Percentiles rank a stretch among this genome's conserved stretches.
Conservation (phyloP, 1,140 invertebrate genomes). For the Trichonephila clavipes region DNA sequence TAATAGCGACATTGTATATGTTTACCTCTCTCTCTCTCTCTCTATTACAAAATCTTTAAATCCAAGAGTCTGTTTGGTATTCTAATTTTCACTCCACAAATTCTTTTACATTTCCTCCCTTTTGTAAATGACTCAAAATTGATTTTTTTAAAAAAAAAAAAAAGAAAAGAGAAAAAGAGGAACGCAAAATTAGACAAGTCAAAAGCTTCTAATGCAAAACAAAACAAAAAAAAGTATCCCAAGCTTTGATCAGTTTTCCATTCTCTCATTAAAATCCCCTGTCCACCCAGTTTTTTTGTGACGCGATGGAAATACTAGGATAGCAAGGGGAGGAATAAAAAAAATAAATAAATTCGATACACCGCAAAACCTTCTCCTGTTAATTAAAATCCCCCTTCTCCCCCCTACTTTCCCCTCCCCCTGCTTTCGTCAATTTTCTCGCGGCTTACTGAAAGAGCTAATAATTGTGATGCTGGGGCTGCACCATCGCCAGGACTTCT, state of each 20-base stretch:
- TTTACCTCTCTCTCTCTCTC: too few relatives aligned
- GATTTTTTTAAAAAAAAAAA: too few relatives aligned
- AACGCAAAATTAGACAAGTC: slow-evolving; percentile 1
- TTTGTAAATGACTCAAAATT: background rate
- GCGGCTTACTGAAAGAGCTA: background rate
- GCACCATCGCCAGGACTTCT: background rate
- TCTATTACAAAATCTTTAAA: too few relatives aligned
- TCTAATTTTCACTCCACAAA: too few relatives aligned
- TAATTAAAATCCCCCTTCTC: slow-evolving; percentile 20
- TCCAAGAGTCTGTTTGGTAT: too few relatives aligned
- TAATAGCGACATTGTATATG: too few relatives aligned
- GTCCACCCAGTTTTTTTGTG: background rate
- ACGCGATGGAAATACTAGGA: background rate
- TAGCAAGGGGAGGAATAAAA: background rate
- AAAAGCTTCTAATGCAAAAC: background rate
- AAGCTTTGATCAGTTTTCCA: slow-evolving; percentile 47
- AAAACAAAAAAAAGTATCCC: background rate
- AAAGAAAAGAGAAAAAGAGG: background rate
- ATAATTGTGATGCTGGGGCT: background rate
- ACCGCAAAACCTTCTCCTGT: slow-evolving; percentile 30
- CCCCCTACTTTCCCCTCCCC: background rate
- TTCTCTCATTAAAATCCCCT: slow-evolving; percentile 44
- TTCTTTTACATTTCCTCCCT: too few relatives aligned
- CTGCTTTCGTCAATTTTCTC: background rate
- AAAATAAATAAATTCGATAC: background rate